These are phyloP conservation scores for Plebejus argus DNA, from an alignment of 2,888 invertebrate genomes.

Conservation along the genomic window DNA sequence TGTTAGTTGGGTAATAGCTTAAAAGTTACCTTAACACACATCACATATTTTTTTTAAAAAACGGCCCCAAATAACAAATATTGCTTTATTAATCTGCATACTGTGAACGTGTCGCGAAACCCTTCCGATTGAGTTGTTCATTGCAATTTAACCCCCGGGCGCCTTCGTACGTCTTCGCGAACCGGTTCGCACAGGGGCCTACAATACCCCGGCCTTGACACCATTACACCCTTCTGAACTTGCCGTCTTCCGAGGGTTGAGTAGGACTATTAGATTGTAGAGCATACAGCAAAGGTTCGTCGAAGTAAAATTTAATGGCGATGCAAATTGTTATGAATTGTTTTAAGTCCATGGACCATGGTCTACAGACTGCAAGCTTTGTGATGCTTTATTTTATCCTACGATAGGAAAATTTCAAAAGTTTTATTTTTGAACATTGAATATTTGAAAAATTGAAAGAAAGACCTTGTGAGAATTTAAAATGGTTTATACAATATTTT, in stretches of 20 bases:
- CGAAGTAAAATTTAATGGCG: neutral
- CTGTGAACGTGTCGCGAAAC: neutral
- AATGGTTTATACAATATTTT: too few species aligned
- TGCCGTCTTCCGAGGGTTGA: neutral
- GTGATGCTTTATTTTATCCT: too few species aligned
- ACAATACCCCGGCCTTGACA: conserved; percentile 22
- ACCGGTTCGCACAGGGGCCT: conserved; percentile 17
- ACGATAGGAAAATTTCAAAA: too few species aligned
- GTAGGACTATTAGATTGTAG: neutral
- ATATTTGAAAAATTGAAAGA: too few species aligned
- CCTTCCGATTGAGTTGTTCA: neutral
- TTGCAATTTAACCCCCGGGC: conserved; percentile 12
- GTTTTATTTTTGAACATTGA: too few species aligned
- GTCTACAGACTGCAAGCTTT: too few species aligned
- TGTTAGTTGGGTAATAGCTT: too few species aligned
- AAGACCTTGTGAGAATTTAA: too few species aligned
- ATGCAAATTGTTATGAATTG: too few species aligned
- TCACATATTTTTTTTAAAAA: neutral
- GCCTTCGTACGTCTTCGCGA: conserved; percentile 15
- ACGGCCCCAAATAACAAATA: neutral
- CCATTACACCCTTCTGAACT: conserved; percentile 26
- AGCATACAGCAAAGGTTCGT: neutral
- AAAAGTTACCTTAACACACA: too few species aligned
- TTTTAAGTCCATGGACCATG: too few species aligned
- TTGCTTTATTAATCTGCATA: neutral